Evolutionary conservation across 2,113 vertebrate species (phyloP), one percentile per base, ranked within the genome.

Genomic region (Dicerorhinus sumatrensis): DNA sequence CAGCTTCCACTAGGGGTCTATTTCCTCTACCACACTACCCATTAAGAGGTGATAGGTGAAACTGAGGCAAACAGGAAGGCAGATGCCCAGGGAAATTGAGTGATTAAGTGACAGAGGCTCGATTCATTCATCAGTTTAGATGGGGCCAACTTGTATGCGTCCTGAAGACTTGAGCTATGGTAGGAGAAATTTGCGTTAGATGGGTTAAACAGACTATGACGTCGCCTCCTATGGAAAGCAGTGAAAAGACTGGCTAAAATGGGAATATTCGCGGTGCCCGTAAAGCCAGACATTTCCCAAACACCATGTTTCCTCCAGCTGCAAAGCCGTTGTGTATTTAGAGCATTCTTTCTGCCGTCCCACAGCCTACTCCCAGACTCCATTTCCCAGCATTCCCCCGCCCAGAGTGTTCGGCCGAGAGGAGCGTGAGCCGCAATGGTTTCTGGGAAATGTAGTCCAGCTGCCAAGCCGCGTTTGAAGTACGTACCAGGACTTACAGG

Each of bases 381-480:
- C 83, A 85, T 90, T 96, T 92, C 97, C 97, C 94, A 94, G 89
- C 42, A 72, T 85, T 36, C 84, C 39, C 2, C 8, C 2, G 3
- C 58, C 6, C 10, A 5, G 63, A 56, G n/a, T 46, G 23, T 27
- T 31, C 36, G 23, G 3, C 8, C 6, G 3, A 2, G 10, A 39
- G 20, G 21, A 27, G 27, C 3, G 6, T 16, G 33, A 6, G 62
- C 21, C 36, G 54, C 89, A 48, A 42, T 5, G 36, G 2, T 48
- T 89, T 58, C 67, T 63, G 96, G 96, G 84, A 89, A 92, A 36
- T 90, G 73, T 58, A 94, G 97, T 96, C 73, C 72, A 63, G 0
- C 4, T 20, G 29, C 1, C 65, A 56, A 39, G 12, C 60, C 0
- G 18, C 1, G 0, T 21, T 77, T 77, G 11, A 83, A 77, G 69